Percentiles rank a stretch among this genome's conserved stretches.
phyloP scores from a whole-genome alignment of 2,113 vertebrate species.

The Myiozetetes cayanensis region DNA sequence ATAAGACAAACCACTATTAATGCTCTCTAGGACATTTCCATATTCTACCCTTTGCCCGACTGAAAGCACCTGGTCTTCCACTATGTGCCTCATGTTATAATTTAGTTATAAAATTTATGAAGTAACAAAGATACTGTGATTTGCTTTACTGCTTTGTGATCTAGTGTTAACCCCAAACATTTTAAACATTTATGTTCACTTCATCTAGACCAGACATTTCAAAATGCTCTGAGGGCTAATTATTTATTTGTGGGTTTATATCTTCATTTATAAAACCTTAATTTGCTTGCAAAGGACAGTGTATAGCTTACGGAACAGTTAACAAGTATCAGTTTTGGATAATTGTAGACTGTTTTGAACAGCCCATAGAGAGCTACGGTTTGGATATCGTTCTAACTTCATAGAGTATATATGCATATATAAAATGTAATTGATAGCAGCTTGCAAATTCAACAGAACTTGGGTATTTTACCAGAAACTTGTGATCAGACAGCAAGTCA shows the following conservation, averaged over 20 bases:
- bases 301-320: neutral
- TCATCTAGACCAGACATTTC: neutral
- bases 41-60: neutral
- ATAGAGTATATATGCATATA: neutral
- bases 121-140: neutral
- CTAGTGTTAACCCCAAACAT: neutral
- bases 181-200: neutral
- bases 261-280: neutral
- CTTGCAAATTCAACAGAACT: neutral
- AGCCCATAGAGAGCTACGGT: neutral
- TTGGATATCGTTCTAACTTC: neutral
- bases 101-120: neutral
- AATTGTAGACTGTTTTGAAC: neutral
- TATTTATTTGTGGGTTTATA: neutral
- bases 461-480: neutral
- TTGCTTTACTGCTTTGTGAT: neutral
- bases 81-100: neutral
- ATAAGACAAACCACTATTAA: neutral
- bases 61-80: neutral
- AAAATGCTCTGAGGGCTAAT: neutral
- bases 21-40: neutral
- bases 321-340: neutral
- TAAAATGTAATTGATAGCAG: neutral
- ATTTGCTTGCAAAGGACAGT: neutral
- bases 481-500: neutral